Evolutionary conservation across 2,113 vertebrate genomes (phyloP).

Genomic region (Rattus rattus): DNA sequence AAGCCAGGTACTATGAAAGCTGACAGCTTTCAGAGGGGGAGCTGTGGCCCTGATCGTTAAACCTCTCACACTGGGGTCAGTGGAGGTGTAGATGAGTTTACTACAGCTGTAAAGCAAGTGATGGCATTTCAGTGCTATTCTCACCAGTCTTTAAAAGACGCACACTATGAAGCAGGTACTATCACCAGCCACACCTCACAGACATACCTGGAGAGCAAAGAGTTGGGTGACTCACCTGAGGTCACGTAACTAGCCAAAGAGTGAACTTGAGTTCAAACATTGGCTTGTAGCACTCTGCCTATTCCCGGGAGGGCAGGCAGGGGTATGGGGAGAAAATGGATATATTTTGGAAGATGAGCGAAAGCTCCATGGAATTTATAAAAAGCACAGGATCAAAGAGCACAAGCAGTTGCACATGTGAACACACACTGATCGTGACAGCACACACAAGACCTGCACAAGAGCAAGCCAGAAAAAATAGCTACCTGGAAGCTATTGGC

Average conservation of each 20-base stretch:
- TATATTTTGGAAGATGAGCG: neutral
- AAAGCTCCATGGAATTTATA: neutral
- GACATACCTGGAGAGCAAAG: neutral
- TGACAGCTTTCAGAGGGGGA: neutral
- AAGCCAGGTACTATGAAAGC: neutral
- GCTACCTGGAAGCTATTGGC: neutral
- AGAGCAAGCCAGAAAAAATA: neutral
- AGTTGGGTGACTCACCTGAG: slow-evolving; percentile 4
- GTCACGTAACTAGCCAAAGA: neutral
- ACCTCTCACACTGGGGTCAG: neutral
- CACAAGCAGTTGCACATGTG: neutral
- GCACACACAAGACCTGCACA: neutral
- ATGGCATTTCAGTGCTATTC: neutral
- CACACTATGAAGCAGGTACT: neutral
- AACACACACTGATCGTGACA: neutral
- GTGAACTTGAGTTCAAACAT: neutral
- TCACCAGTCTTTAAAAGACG: neutral
- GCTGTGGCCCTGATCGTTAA: neutral
- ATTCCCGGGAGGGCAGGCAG: neutral
- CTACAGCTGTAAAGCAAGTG: neutral
- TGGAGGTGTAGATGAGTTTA: neutral
- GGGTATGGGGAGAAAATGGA: neutral
- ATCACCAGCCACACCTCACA: neutral
- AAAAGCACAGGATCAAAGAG: neutral
- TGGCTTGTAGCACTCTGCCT: neutral